A percentile compares a stretch with the other conserved stretches of the same genome.
Evolutionary conservation across 2,113 vertebrate species (phyloP).

Genomic region (Protobothrops flavoviridis): DNA sequence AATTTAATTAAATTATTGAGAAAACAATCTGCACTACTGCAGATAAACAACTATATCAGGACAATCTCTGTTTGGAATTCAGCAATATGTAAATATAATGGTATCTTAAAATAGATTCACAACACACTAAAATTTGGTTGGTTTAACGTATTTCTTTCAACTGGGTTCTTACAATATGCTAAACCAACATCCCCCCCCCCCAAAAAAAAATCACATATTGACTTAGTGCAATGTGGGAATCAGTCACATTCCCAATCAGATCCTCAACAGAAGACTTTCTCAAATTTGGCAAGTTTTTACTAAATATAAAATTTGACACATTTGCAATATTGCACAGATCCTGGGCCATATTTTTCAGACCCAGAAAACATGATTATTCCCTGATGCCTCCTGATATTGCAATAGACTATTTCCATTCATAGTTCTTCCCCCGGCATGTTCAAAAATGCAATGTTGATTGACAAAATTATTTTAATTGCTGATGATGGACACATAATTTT

Average conservation of each 20-base stretch:
- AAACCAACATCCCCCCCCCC: background rate
- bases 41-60: background rate
- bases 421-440: background rate
- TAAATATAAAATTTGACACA: background rate
- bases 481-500: background rate
- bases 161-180: background rate
- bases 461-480: background rate
- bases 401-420: background rate
- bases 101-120: background rate
- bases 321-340: background rate
- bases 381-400: background rate
- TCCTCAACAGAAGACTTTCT: background rate
- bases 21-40: background rate
- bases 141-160: background rate
- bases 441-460: background rate
- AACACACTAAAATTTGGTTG: background rate
- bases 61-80: background rate
- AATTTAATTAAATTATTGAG: background rate
- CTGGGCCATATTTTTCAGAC: background rate
- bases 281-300: background rate
- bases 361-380: background rate
- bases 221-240: background rate
- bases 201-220: background rate
- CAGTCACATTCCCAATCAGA: background rate
- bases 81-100: background rate